Percentiles rank a stretch among this genome's conserved stretches.
Conservation (phyloP, 35 echinoderm and acorn worm genomes). For the Lytechinus variegatus region DNA sequence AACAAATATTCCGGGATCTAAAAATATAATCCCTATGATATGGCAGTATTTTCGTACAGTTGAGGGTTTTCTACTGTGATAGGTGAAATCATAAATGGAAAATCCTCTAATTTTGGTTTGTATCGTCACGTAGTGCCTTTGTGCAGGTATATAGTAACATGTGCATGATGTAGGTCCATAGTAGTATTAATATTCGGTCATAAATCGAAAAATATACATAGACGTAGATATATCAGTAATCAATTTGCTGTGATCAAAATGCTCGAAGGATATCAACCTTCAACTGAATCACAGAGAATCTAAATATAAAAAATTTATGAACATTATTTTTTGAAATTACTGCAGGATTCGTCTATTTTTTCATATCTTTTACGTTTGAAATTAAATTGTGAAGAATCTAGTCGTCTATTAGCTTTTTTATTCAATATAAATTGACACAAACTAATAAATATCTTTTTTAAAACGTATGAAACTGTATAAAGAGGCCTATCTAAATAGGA, state of each 20-base stretch:
- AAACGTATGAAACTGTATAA: no score
- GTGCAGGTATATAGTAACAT: not conserved
- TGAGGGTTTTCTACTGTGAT: not conserved
- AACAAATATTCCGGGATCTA: conserved; percentile 2
- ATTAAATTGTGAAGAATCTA: no score
- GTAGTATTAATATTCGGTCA: not conserved
- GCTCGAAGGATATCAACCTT: not conserved
- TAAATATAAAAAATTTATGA: not conserved
- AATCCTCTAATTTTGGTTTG: not conserved
- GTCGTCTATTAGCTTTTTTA: no score
- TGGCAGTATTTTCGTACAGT: not conserved
- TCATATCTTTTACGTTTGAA: no score
- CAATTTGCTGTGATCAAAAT: not conserved
- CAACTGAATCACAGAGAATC: not conserved
- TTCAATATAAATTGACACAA: no score
- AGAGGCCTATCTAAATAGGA: not conserved
- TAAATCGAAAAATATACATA: not conserved
- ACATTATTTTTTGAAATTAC: not conserved
- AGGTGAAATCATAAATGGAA: not conserved
- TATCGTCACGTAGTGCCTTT: not conserved
- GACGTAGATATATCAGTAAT: not conserved
- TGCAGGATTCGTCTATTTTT: not conserved
- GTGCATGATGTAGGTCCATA: no score
- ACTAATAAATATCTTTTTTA: no score
- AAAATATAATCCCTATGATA: not conserved